Evolutionary conservation across 2,797 vertebrate species (phyloP).

Genomic region (Pseudochirops corinnae): DNA sequence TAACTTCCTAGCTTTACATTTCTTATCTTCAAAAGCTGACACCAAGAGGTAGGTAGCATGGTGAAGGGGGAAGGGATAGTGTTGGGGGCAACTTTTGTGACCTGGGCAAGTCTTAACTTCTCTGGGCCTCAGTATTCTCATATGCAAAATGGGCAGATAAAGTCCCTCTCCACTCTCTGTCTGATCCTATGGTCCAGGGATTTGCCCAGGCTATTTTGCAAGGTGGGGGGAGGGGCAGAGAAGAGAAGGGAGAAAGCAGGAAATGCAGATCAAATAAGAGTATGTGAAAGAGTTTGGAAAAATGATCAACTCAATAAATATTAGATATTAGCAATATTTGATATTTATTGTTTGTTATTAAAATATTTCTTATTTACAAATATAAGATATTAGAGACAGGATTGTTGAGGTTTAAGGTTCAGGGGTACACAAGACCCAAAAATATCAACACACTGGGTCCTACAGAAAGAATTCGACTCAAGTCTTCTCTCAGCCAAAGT

Average conservation of each 20-base stretch:
- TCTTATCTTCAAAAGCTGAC: background rate
- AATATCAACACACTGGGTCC: too few species aligned
- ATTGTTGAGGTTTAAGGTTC: too few species aligned
- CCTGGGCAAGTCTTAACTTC: background rate
- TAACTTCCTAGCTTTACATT: slow-evolving; percentile 32
- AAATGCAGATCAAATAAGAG: background rate
- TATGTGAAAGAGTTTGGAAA: background rate
- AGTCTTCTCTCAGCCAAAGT: too few species aligned
- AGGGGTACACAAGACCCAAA: too few species aligned
- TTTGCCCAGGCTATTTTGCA: background rate
- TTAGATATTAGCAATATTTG: background rate
- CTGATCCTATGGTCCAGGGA: background rate
- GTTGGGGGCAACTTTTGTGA: background rate
- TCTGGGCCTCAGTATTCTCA: background rate
- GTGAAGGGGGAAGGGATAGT: background rate
- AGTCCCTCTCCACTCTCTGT: background rate
- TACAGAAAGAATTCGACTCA: too few species aligned
- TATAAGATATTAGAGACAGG: background rate
- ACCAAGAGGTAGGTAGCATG: background rate
- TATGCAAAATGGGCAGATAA: background rate
- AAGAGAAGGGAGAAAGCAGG: background rate
- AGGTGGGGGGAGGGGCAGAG: background rate
- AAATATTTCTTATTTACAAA: background rate
- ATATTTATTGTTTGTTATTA: background rate
- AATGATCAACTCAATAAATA: background rate